Percentiles rank a stretch among this genome's conserved stretches.
Evolutionary conservation across 2,113 vertebrate genomes (phyloP).

Genomic region (Gymnogyps californianus): DNA sequence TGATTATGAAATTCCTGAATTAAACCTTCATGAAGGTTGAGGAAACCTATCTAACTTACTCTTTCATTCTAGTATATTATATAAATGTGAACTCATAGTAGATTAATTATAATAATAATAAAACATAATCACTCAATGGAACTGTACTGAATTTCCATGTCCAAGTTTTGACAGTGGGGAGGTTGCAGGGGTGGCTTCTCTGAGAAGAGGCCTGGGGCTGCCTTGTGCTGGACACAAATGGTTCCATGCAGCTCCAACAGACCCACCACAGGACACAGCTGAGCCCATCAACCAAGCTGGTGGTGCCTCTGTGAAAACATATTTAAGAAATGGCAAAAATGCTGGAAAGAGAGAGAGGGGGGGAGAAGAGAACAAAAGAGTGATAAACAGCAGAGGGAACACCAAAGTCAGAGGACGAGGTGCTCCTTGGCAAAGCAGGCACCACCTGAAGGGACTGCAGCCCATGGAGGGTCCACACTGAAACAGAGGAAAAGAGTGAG

Average conservation of each 20-base stretch:
- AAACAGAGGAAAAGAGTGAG: not conserved
- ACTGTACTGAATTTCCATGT: not conserved
- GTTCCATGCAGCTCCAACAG: not conserved
- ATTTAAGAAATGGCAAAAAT: not conserved
- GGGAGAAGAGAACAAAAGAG: not conserved
- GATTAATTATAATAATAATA: not conserved
- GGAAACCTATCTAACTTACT: not conserved
- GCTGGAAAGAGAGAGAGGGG: not conserved
- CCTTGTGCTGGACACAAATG: accelerated
- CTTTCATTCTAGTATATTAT: not conserved
- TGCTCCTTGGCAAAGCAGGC: not conserved
- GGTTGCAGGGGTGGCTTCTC: not conserved
- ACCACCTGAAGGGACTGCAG: not conserved
- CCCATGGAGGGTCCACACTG: not conserved
- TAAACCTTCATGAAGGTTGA: not conserved
- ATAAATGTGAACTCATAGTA: not conserved
- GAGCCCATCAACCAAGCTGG: not conserved
- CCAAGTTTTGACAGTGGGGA: not conserved
- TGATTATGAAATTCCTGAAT: not conserved
- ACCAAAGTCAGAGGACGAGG: not conserved
- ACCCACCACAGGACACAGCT: not conserved
- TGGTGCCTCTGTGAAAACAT: not conserved
- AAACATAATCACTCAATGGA: not conserved
- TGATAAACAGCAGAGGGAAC: not conserved
- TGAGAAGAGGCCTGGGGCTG: not conserved